These are phyloP conservation scores for Amyelois transitella DNA, from an alignment of 1,140 invertebrate genomes.

Conservation along the genomic window DNA sequence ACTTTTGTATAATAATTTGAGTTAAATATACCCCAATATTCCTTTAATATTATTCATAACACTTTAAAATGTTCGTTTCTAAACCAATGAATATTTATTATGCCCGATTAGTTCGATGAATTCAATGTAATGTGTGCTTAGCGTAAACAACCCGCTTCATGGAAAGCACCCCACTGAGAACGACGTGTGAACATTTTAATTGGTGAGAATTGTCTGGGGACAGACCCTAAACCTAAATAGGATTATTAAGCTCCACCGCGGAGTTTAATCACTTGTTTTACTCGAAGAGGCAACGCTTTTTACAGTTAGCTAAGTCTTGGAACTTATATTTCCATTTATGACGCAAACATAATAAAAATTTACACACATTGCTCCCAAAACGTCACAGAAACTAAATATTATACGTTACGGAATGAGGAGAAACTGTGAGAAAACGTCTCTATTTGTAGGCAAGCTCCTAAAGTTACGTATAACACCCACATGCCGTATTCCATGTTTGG, in stretches of 20 bases:
- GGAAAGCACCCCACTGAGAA: slow-evolving; percentile 38
- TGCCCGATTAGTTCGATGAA: not conserved
- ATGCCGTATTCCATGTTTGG: slow-evolving; percentile 8
- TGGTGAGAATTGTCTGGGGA: slow-evolving; percentile 46
- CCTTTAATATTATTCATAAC: not conserved
- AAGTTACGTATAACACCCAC: slow-evolving; percentile 46
- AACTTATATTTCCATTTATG: slow-evolving; percentile 26
- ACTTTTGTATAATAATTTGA: not conserved
- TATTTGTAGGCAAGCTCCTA: slow-evolving; percentile 47
- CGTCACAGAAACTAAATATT: slow-evolving; percentile 29
- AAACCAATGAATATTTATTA: not conserved
- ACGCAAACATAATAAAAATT: slow-evolving; percentile 27
- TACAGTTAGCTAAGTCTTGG: not conserved
- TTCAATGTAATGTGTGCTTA: not conserved
- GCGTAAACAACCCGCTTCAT: not conserved
- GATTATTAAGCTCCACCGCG: slow-evolving; percentile 27
- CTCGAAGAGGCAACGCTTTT: too few species aligned
- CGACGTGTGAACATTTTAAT: slow-evolving; percentile 70
- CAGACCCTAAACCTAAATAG: slow-evolving; percentile 43
- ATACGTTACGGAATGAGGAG: slow-evolving; percentile 44
- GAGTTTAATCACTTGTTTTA: too few species aligned
- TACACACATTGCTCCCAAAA: slow-evolving; percentile 21
- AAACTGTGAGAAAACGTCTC: slow-evolving; percentile 50
- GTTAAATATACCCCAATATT: not conserved
- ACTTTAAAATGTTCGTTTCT: not conserved